Evolutionary conservation across 2,113 vertebrate species (phyloP), one percentile per base, ranked within the genome.

Genomic region (Cathartes aura): DNA sequence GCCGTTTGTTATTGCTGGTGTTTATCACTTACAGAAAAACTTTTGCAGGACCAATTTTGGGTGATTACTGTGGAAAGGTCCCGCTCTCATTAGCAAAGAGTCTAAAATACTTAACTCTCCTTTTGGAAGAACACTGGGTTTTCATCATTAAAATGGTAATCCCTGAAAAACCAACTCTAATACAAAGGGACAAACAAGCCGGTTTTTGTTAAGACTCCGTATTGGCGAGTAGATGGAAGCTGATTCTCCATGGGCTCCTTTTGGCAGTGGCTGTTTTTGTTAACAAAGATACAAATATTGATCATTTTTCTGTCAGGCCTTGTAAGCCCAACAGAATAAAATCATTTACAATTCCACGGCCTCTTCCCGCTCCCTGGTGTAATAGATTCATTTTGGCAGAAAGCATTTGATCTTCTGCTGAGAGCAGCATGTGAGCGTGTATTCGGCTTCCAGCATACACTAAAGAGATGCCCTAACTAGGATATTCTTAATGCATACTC

Each of bases 171-270:
- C 2, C 17, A 30, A 0, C 34, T 20, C 40, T 32, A 4, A 26
- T 9, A 2, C 45, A 23, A 21, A n/a, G 29, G 20, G 36, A 9
- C 24, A 20, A 30, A 19, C 24, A 20, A n/a, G 63, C 50, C 0
- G 8, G 5, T 12, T 43, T 66, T 72, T 83, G 21, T 26, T 30
- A 4, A 15, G 32, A 52, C 48, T 40, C 21, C 0, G 0, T 36
- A 5, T 2, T 21, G 34, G 42, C 30, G 42, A n/a, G 8, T 12
- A 8, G 1, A 3, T 8, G 19, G 87, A 22, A 27, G 26, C 3
- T 15, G 60, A 11, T 43, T 68, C 60, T 80, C 36, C 1, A 0
- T 12, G 60, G 40, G 23, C 59, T 60, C 7, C 75, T 59, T 60
- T 32, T 45, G 62, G 32, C 68, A 40, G 52, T 6, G 21, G 22